These are phyloP conservation scores for Dendrophyllia cribrosa DNA, from an alignment of 64 coral and sea anemone genomes.

Conservation along the genomic window DNA sequence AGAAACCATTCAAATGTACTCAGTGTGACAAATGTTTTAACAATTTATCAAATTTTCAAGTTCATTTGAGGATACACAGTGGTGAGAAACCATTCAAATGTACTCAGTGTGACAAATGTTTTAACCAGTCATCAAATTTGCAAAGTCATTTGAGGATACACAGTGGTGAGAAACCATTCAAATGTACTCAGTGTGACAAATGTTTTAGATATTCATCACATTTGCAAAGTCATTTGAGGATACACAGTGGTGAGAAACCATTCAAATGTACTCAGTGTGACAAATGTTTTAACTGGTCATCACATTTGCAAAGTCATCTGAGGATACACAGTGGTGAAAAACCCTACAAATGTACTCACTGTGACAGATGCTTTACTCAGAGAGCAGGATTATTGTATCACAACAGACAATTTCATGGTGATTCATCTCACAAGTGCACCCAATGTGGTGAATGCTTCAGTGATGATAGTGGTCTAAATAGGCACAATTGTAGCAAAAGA, in stretches of 20 bases:
- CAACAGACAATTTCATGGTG: background rate
- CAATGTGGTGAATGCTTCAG: background rate
- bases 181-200: background rate
- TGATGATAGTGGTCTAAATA: background rate
- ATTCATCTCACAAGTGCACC: background rate
- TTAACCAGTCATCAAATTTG: background rate
- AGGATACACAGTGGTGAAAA: background rate
- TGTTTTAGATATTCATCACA: background rate
- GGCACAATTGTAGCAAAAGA: background rate
- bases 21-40: background rate
- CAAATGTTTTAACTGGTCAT: background rate
- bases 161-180: background rate
- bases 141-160: background rate
- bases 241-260: conserved; percentile 4
- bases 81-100: background rate
- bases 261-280: conserved; percentile 21
- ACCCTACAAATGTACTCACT: background rate
- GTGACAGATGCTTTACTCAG: background rate
- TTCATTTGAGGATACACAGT: background rate
- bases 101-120: background rate
- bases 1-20: background rate
- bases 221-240: background rate
- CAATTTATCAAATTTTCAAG: background rate
- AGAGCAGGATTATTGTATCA: background rate
- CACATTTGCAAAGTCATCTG: background rate